Base-by-base conservation (phyloP, 2,113 vertebrate genomes). In the Haemorhous mexicanus region DNA sequence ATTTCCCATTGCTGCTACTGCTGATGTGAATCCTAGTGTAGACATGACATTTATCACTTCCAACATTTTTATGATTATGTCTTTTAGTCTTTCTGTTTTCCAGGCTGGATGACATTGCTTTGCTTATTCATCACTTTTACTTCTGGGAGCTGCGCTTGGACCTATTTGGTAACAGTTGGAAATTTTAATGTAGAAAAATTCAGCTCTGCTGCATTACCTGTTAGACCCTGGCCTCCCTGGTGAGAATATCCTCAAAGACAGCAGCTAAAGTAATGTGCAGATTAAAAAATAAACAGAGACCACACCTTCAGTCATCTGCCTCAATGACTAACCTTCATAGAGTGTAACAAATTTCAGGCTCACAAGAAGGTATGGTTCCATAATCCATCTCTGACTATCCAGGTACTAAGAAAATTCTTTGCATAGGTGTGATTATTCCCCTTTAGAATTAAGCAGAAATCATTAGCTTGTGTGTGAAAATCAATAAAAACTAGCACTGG, bases 101-200 rank as follows among this genome's bases (percentile, higher is more conserved):
- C 61, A 56, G 52, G 37, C 15, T 30, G 39, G 78, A 86, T 86
- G 55, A 47, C 47, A 80, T 16, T 53, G 67, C 23, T 86, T 93
- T 90, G 85, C 73, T 94, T 88, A 78, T 86, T 85, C 90, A 84
- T 93, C 90, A 83, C 61, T 91, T 91, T 86, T 73, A 84, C 39
- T 88, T 90, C 61, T 59, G 56, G 63, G 47, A 81, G 35, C 43
- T 80, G 24, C 5, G 7, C 35, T 82, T 73, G 74, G 70, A 83
- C 33, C 12, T 74, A 47, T 89, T 81, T 52, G 52, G 63, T 63
- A 94, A 77, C 78, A 90, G 78, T 3, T 50, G 41, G 77, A 94
- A 68, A 91, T 83, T 73, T 91, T 69, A 66, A 67, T 28, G 75
- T 18, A 87, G 82, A 90, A 79, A 91, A 84, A 76, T 27, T 39